These are phyloP conservation scores for Amphipoea lucens DNA, from an alignment of 2,888 invertebrate species.

Conservation along the genomic window DNA sequence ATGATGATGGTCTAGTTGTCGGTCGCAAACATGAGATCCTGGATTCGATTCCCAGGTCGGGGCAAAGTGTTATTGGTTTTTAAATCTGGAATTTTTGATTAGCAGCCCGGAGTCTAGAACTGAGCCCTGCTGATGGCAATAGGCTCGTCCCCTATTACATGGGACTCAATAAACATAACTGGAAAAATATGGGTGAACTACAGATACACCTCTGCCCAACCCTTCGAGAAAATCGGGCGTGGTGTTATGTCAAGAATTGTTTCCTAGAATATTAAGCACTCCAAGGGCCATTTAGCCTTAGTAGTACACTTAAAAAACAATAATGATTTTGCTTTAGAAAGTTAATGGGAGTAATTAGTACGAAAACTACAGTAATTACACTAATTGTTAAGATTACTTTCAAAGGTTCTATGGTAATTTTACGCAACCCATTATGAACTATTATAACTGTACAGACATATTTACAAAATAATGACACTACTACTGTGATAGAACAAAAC, in stretches of 20 bases:
- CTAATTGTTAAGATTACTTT: conserved; percentile 37
- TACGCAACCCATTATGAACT: conserved; percentile 37
- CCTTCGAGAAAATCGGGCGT: not conserved
- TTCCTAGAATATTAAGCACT: conserved; percentile 34
- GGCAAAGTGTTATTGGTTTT: not conserved
- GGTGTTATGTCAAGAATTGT: not conserved
- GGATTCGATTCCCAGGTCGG: not conserved
- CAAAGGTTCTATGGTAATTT: conserved; percentile 34
- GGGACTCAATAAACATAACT: not conserved
- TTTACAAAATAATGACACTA: not conserved
- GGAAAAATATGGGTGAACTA: not conserved
- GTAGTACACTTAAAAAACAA: conserved; percentile 29
- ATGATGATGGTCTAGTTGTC: too few species aligned
- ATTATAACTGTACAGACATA: not conserved
- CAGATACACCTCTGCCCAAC: not conserved
- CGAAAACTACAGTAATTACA: conserved; percentile 50
- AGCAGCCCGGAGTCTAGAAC: not conserved
- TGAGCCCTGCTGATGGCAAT: not conserved
- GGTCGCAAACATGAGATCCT: not conserved
- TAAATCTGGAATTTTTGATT: not conserved
- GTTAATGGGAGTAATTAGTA: conserved; percentile 58
- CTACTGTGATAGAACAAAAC: not conserved
- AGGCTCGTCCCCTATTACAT: not conserved
- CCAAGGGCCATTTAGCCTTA: conserved; percentile 38
- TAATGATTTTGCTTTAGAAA: conserved; percentile 52